phyloP scores from a whole-genome alignment of 1,140 invertebrate species.

The Brachionus plicatilis region DNA sequence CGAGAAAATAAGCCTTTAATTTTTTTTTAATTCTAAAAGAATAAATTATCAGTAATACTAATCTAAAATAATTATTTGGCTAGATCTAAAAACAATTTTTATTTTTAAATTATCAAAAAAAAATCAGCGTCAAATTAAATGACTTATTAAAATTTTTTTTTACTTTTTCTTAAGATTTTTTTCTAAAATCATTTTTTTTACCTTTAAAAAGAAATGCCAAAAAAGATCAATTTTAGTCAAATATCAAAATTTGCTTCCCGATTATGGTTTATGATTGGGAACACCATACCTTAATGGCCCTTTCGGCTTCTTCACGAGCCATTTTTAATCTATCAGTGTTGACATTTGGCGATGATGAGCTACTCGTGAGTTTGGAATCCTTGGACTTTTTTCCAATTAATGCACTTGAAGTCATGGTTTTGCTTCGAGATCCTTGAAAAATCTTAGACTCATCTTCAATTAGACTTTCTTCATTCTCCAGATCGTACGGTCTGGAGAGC shows the following conservation, averaged over 20 bases:
- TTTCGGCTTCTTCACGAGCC: conserved; percentile 40
- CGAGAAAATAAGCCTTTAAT: too few species aligned
- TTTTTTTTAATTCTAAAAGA: too few species aligned
- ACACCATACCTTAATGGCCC: conserved; percentile 40
- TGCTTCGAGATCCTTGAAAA: neutral
- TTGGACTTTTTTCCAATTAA: neutral
- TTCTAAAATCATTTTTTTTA: neutral
- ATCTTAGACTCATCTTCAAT: conserved; percentile 7
- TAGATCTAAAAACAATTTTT: too few species aligned
- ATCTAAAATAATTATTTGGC: too few species aligned
- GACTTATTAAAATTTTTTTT: too few species aligned
- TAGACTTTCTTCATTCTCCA: neutral
- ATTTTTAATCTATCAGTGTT: conserved; percentile 36
- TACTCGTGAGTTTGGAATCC: neutral
- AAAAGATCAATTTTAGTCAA: too few species aligned
- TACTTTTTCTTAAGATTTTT: too few species aligned
- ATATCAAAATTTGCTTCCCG: too few species aligned
- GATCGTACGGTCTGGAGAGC: neutral
- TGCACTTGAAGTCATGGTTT: neutral
- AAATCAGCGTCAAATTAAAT: too few species aligned
- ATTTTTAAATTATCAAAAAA: too few species aligned
- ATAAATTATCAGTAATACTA: too few species aligned
- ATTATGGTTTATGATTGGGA: neutral
- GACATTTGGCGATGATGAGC: neutral
- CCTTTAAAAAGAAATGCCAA: too few species aligned